Conservation (phyloP, 2,888 invertebrate genomes). For the Capitulum mitella region DNA sequence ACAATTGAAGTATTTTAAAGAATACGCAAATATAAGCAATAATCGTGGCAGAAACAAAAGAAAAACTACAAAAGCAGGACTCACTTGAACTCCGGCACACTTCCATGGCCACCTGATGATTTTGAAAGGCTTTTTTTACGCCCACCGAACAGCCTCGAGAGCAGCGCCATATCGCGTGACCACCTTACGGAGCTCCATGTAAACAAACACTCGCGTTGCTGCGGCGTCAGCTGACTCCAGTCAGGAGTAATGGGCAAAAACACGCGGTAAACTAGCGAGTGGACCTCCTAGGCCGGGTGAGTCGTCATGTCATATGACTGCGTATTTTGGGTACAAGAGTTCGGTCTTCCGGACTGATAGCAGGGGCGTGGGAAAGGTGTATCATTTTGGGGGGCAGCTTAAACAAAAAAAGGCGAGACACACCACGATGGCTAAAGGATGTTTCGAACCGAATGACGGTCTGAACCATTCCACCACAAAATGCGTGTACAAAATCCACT, state of each 20-base stretch:
- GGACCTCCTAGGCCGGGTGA: not conserved
- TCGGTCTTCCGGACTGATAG: no score
- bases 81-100: not conserved
- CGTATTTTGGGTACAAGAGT: not conserved
- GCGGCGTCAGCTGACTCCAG: not conserved
- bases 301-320: not conserved
- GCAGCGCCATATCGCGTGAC: not conserved
- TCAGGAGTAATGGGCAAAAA: not conserved
- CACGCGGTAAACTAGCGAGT: not conserved
- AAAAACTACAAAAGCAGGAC: not conserved
- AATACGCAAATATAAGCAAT: not conserved
- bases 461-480: no score
- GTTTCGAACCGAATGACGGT: no score
- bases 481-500: no score
- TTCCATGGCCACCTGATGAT: not conserved
- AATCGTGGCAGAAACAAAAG: not conserved
- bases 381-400: no score
- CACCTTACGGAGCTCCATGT: not conserved
- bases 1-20: not conserved
- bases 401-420: no score
- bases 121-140: not conserved
- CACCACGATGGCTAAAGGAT: no score
- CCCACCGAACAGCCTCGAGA: not conserved
- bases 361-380: no score
- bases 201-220: not conserved